These are phyloP conservation scores for Sylvilagus floridanus DNA, from an alignment of 2,797 vertebrate genomes.

Conservation along the genomic window DNA sequence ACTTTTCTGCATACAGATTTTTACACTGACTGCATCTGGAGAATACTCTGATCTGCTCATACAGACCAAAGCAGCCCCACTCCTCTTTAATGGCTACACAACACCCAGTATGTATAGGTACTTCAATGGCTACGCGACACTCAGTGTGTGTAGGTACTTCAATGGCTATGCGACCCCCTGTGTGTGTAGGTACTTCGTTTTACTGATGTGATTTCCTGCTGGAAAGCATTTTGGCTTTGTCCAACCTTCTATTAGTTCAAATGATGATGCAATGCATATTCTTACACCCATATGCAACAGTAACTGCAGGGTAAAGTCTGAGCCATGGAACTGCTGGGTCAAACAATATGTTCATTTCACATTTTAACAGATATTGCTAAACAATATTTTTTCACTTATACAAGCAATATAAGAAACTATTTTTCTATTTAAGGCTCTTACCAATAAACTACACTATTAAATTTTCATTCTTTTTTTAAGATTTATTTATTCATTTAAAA, in stretches of 20 bases:
- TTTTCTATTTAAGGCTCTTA: background rate
- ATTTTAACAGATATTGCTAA: background rate
- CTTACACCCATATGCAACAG: background rate
- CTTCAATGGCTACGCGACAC: no score
- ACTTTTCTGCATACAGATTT: background rate
- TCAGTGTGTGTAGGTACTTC: no score
- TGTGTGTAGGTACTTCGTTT: background rate
- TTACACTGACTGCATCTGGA: background rate
- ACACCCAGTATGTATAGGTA: no score
- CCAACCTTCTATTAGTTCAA: conserved; percentile 23
- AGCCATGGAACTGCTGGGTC: background rate
- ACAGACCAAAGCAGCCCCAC: background rate
- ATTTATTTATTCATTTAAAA: no score
- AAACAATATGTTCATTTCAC: background rate
- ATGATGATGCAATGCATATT: background rate
- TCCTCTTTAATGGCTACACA: no score
- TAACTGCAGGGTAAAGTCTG: background rate
- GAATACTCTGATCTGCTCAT: background rate
- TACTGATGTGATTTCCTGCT: background rate
- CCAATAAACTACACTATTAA: background rate
- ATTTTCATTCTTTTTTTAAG: no score
- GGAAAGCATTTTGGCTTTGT: conserved; percentile 18
- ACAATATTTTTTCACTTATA: background rate
- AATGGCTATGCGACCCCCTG: no score
- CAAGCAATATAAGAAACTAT: background rate